These are phyloP conservation scores for Hemichromis elongatus DNA, from an alignment of 2,113 vertebrate genomes.

Conservation along the genomic window DNA sequence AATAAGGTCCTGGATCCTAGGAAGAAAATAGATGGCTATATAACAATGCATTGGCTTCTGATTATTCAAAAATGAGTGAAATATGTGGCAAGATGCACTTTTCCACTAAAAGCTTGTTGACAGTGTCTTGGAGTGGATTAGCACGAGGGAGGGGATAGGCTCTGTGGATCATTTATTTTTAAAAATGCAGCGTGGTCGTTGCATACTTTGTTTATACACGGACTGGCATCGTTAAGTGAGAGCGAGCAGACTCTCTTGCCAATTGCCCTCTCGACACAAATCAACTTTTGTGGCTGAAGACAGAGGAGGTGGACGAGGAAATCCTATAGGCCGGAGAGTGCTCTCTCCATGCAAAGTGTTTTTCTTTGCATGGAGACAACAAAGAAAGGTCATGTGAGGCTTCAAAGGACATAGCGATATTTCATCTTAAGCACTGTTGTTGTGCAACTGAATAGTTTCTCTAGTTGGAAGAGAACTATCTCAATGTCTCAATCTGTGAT, in stretches of 20 bases:
- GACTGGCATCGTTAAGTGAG: conserved; percentile 22
- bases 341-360: neutral
- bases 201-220: conserved; percentile 56
- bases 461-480: neutral
- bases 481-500: neutral
- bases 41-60: neutral
- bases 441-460: neutral
- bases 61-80: neutral
- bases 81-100: neutral
- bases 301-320: conserved; percentile 5
- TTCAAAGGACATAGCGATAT: conserved; percentile 45
- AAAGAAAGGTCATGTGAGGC: conserved; percentile 55
- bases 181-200: conserved; percentile 38
- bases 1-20: neutral
- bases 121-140: neutral
- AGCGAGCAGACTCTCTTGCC: neutral
- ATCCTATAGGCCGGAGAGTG: neutral
- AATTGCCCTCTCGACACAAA: conserved; percentile 11
- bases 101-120: neutral
- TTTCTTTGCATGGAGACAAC: conserved; percentile 33
- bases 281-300: conserved; percentile 13
- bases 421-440: conserved; percentile 12
- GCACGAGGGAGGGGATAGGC: neutral
- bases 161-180: conserved; percentile 37
- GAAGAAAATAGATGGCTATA: neutral